Base-by-base conservation (phyloP, 2,797 vertebrate genomes). In the Takifugu ocellatus region DNA sequence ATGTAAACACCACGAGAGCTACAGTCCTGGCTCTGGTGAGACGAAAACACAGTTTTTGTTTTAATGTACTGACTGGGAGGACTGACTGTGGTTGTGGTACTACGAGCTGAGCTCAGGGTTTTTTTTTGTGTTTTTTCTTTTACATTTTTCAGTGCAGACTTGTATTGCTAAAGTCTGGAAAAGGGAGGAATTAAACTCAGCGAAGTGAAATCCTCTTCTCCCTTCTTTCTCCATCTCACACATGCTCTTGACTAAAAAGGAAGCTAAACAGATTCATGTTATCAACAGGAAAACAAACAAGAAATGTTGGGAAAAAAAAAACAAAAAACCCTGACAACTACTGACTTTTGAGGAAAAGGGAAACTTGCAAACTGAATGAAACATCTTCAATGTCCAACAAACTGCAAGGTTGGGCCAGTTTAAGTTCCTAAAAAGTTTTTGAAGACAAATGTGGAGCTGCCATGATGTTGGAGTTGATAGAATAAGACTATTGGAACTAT, bases 141-240 rank as follows among this genome's bases (percentile, higher is more conserved):
- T 43, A 80, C 75, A 76, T 67, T 75, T 79, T 82, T 89, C 85
- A 91, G 89, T 90, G 88, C 88, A 91, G 84, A 86, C 87, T 88
- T 90, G 86, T 16, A 87, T 88, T 86, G 88, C 83, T 84, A 77
- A 71, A 59, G 66, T 80, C 60, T 79, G 73, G 55, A 79, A 75
- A 77, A 77, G 60, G 70, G 66, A 64, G 70, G 71, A 58, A 49
- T 63, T 61, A 75, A 74, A 70, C 61, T 76, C 63, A 56, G 62
- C 73, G 66, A 74, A 73, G 49, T 36, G 66, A 49, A 49, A 39
- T 59, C 59, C 60, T 56, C 67, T 61, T 66, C 54, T 43, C 14
- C 26, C 58, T 42, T n/a, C 54, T 11, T 54, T 55, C 51, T 56
- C 73, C 45, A 55, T 67, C 70, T 79, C 74, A 80, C 78, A 79